A percentile compares a stretch with the other conserved stretches of the same genome.
These are phyloP conservation scores for Deroplatys truncata DNA, from an alignment of 2,888 invertebrate genomes.

Conservation along the genomic window DNA sequence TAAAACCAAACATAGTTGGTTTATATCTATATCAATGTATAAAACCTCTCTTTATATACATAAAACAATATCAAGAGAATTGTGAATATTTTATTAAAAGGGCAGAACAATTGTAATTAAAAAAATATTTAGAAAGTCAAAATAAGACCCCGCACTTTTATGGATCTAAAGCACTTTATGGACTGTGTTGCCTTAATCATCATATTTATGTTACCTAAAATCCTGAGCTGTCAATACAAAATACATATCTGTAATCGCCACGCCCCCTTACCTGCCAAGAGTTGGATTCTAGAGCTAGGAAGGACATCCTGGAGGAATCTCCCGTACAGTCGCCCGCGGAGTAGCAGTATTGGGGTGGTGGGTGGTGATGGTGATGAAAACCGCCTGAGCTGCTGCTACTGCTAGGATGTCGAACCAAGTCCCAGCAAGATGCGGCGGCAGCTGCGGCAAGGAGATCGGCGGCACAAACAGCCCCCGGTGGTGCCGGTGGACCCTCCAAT, in stretches of 20 bases:
- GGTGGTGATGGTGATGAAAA: not conserved
- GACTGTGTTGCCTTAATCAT: too few species aligned
- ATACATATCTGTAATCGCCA: not conserved
- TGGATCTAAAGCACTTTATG: too few species aligned
- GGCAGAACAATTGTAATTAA: too few species aligned
- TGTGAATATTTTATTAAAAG: too few species aligned
- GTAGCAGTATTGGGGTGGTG: constrained; percentile 1
- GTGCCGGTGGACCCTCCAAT: constrained; percentile 7
- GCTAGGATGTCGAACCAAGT: constrained; percentile 19
- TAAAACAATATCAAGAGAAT: too few species aligned
- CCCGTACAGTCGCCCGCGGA: not conserved
- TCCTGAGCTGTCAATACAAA: too few species aligned
- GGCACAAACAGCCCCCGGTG: constrained; percentile 10
- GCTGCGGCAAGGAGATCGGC: constrained; percentile 13
- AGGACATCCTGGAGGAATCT: constrained; percentile 29
- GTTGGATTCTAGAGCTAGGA: constrained; percentile 32
- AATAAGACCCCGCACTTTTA: too few species aligned
- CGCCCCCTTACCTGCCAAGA: constrained; percentile 31
- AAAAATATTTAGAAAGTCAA: too few species aligned
- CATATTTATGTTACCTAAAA: too few species aligned
- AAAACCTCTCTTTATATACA: too few species aligned
- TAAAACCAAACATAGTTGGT: too few species aligned
- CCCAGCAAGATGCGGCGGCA: constrained; percentile 16
- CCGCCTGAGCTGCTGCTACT: not conserved
- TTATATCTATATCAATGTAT: too few species aligned